Evolutionary conservation across 2,113 vertebrate species (phyloP), one percentile per base, ranked within the genome.

Genomic region (Oryzias curvinotus): DNA sequence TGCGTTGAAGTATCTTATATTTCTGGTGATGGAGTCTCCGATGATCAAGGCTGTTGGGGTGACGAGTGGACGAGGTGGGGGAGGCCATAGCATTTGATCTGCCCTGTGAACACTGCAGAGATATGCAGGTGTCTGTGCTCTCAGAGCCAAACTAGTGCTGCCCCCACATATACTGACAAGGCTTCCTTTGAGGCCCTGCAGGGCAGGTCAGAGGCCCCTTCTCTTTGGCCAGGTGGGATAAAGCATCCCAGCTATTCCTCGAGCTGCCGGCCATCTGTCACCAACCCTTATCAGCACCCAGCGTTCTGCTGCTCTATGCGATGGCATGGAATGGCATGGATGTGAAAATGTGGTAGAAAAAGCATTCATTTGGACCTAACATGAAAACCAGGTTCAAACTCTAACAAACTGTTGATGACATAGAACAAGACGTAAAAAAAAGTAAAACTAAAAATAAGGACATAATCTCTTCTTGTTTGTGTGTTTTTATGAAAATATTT

Each of bases 181-280:
- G 86, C 64, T 54, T 65, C 66, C 62, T 71, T 81, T 89, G 62
- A 73, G 30, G 57, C 50, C 57, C 52, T 65, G 65, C 5, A 53
- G 69, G 58, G 49, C 50, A 16, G 78, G 70, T 78, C 72, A 77
- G 50, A 77, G 81, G 66, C 75, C 71, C 53, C 5, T 73, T 83
- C 61, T 66, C 55, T 58, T 74, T 57, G 75, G 71, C 56, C 73
- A 77, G 59, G 69, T 86, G 57, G 72, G 68, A 80, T 82, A 85
- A 83, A 71, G 65, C 14, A 18, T 53, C 58, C 47, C 23, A 14
- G 60, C 21, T 72, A 68, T 62, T 52, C 63, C 63, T 21, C 25
- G 43, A 57, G 26, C 63, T 2, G 17, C 25, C 57, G 68, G 47
- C 26, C 19, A 8, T 68, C 85, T 68, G 52, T 85, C 78, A 75